Evolutionary conservation across 2,888 invertebrate species (phyloP), one percentile per base, ranked within the genome.

Genomic region (Rhingia rostrata): DNA sequence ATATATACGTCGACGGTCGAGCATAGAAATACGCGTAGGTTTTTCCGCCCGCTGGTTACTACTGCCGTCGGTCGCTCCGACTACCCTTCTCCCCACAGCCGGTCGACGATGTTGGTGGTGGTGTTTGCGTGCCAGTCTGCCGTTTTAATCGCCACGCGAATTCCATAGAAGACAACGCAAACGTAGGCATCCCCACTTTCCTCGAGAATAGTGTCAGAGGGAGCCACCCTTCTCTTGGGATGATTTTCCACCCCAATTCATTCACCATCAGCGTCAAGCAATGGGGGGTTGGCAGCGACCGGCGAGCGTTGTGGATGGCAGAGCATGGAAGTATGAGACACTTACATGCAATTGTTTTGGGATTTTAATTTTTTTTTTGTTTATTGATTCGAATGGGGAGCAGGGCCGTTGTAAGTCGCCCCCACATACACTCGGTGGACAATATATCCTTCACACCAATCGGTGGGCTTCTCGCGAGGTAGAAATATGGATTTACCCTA

Each of bases 401-500:
- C 82, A 72, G 83, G 82, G 83, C 61, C 66, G 49, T 54, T 47
- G 35, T 37, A 49, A 43, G 22, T 60, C 49, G 58, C 14, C 63
- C 67, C 56, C 51, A 22, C 61, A 35, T 35, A 22, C 22, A 22
- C 22, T 47, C 35, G 63, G 43, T 74, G 73, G 79, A 64, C 74
- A 73, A 78, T 79, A 79, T 74, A 79, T 83, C 83, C 79, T 83
- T 83, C 78, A 74, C 73, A 73, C 51, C 73, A 83, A 72, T 79
- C 37, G 35, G 54, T 56, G 32, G 47, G 39, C 35, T 35, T 39
- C 30, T 61, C 32, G n/a, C 47, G 32, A 30, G 53, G 9, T 37
- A 53, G 61, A 49, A 7, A 74, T 74, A 78, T 83, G 69, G 43
- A 83, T 79, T 83, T 83, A 79, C 67, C 83, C 78, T 51, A 79